Evolutionary conservation across 2,888 invertebrate genomes (phyloP), one percentile per base, ranked within the genome.

Genomic region (Archaeoteleia sp.): DNA sequence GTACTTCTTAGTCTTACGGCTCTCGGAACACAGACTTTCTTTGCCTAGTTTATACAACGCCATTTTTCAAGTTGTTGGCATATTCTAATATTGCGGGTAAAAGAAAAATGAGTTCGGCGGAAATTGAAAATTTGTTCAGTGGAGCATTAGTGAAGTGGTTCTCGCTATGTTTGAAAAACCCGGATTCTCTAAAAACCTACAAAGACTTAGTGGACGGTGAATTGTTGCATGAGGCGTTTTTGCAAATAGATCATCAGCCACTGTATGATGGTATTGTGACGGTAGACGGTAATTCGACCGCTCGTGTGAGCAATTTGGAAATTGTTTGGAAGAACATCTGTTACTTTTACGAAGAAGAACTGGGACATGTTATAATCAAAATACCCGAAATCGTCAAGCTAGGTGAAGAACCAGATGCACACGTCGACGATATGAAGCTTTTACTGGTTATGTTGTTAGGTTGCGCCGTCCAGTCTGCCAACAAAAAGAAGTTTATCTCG

Each of bases 381-480:
- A 87, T 93, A 43, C 93, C 94, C 37, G 93, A 92, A 86, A 92
- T 90, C 85, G 92, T 88, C 80, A 90, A 88, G 74, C 87, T 91
- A 67, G 93, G 90, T 15, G 90, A 90, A 72, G 88, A 90, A 67
- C 92, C 93, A 1, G 89, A 89, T 39, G 87, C 88, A 6, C 48
- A 53, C 2, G 83, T 93, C 40, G 91, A 92, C 70, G 92, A 93
- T 75, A 90, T 97, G 89, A 92, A 93, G 83, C 88, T 94, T 12
- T 86, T 96, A 30, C 86, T 96, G 51, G 88, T 95, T 20, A 87
- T 98, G 53, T 87, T 98, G 32, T 89, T 97, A 67, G 97, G 97
- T 49, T 96, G 96, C 81, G 97, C 97, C 15, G 95, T 98, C 1
- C 97, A 97, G 85, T 95, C 95, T 79, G 94, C 95, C 1, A 93